Evolutionary conservation across 2,888 invertebrate genomes (phyloP), one percentile per base, ranked within the genome.

Genomic region (Resseliella maxima): DNA sequence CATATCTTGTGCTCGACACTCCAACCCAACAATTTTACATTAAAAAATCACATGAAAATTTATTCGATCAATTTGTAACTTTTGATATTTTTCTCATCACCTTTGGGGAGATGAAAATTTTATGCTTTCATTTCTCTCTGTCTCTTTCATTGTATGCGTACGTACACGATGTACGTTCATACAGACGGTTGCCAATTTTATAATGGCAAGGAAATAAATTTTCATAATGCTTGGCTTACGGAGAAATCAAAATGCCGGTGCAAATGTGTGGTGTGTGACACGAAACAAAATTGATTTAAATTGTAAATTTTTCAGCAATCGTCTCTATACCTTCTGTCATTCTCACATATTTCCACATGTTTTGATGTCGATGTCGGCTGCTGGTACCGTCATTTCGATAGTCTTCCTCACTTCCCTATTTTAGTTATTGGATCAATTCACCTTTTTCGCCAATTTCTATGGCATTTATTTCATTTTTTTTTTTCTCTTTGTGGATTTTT

Each of bases 301-400:
- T 72, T 72, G 72, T 72, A 72, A 72, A 72, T 72, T 72, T 72
- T 72, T 72, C 72, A 72, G 72, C 72, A 72, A n/a, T n/a, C 72
- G 10, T 72, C 31, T 31, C 31, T 31, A 72, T 72, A 1, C 31
- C 18, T 72, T 24, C 24, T 10, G 31, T 72, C 72, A 18, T 50
- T 50, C 46, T 1, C 59, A 59, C 59, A 59, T 72, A 72, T 72
- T 35, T 27, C 15, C 72, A 72, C 72, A 72, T 72, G 72, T 15
- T 59, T 24, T 2, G 59, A 24, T 59, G 59, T 59, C 59, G 59
- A 12, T 2, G 59, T 3, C 27, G 27, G 59, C 2, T 15, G 18
- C 46, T n/a, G 18, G 10, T 24, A 24, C 1, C 59, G 12, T 2
- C 59, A 59, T 15, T 10, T 59, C 10, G n/a, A 59, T 59, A 59